These are phyloP conservation scores for Notodonta dromedarius DNA, from an alignment of 2,888 invertebrate genomes.

Conservation along the genomic window DNA sequence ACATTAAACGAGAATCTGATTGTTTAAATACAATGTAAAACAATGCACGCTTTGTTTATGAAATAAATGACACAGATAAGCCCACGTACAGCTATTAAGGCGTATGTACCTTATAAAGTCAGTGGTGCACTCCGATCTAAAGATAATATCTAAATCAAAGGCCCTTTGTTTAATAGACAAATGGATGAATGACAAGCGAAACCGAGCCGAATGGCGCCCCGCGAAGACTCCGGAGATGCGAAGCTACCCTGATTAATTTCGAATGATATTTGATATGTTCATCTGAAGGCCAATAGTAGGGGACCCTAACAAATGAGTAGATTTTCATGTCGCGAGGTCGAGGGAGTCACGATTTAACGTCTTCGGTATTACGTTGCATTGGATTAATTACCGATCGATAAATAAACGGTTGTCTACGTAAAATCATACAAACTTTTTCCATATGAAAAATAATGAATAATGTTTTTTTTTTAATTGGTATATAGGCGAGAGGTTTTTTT, in stretches of 20 bases:
- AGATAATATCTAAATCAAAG: slow-evolving; percentile 38
- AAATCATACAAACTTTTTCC: neutral
- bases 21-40: neutral
- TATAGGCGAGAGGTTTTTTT: too few relatives aligned
- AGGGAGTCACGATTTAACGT: slow-evolving; percentile 59
- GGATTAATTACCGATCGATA: slow-evolving; percentile 52
- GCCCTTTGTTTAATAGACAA: slow-evolving; percentile 33
- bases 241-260: slow-evolving; percentile 73
- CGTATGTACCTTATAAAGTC: neutral
- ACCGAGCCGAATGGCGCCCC: slow-evolving; percentile 43
- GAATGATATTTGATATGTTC: slow-evolving; percentile 80
- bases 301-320: slow-evolving; percentile 76
- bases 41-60: neutral
- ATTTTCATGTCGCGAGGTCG: slow-evolving; percentile 66
- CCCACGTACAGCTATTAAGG: neutral
- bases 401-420: slow-evolving; percentile 9
- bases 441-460: too few relatives aligned
- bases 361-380: slow-evolving; percentile 58
- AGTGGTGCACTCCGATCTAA: slow-evolving; percentile 7
- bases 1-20: too few relatives aligned
- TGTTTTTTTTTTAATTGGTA: too few relatives aligned
- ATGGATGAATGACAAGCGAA: slow-evolving; percentile 39
- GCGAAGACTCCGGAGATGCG: slow-evolving; percentile 41
- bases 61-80: neutral
- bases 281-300: slow-evolving; percentile 62